These are phyloP conservation scores for Hapalemur alaotrensis DNA, from an alignment of 2,797 vertebrate genomes.

Conservation along the genomic window DNA sequence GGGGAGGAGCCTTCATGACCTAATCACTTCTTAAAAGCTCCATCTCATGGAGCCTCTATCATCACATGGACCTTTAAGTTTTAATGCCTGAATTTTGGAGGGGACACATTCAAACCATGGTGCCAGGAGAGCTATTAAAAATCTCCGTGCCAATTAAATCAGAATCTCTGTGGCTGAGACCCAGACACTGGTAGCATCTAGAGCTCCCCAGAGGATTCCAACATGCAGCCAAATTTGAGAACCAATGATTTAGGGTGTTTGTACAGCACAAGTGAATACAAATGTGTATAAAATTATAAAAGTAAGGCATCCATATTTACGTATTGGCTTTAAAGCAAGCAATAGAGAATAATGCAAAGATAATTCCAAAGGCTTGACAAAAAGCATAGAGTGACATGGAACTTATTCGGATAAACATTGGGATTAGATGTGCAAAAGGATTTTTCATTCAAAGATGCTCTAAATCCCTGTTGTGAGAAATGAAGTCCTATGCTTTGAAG, in stretches of 20 bases:
- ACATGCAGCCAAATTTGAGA: neutral
- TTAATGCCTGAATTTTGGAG: neutral
- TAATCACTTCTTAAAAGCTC: neutral
- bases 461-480: too few relatives aligned
- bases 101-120: neutral
- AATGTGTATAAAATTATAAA: accelerated
- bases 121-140: neutral
- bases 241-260: neutral
- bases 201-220: neutral
- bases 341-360: neutral
- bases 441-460: neutral
- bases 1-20: neutral
- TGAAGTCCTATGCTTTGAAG: neutral
- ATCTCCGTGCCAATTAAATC: neutral
- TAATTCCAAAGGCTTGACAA: neutral
- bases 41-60: neutral
- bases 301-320: neutral
- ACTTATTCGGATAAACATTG: neutral
- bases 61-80: too few relatives aligned
- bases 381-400: neutral
- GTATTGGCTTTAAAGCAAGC: accelerated
- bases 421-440: neutral
- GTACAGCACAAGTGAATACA: neutral
- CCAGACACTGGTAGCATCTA: neutral
- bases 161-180: neutral